A percentile compares a stretch with the other conserved stretches of the same genome.
These are phyloP conservation scores for Malurus elegans DNA, from an alignment of 2,113 vertebrate genomes.

Conservation along the genomic window DNA sequence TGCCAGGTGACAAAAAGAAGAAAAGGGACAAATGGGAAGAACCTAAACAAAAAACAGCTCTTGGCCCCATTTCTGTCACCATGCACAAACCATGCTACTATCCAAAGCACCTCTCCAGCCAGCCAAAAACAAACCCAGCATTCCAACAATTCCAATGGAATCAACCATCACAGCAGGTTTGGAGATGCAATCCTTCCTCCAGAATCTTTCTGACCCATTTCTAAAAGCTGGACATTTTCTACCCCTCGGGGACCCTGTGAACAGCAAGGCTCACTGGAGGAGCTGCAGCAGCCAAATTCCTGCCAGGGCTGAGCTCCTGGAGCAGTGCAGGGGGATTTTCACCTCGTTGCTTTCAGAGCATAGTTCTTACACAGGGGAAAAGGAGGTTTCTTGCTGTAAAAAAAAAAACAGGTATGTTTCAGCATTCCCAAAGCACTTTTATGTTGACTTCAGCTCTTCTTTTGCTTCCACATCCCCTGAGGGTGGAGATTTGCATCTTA, in stretches of 20 bases:
- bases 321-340: not conserved
- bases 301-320: fast-evolving
- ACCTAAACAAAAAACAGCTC: not conserved
- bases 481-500: not conserved
- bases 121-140: not conserved
- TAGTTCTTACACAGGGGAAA: not conserved
- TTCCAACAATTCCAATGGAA: fast-evolving
- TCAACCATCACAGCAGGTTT: not conserved
- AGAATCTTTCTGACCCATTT: not conserved
- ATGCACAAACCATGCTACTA: not conserved
- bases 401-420: not conserved
- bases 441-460: not conserved
- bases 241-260: not conserved
- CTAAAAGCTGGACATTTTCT: not conserved
- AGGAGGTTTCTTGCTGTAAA: not conserved
- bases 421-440: not conserved
- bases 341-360: not conserved
- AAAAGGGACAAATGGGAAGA: not conserved
- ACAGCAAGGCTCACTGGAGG: not conserved
- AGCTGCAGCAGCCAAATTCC: not conserved
- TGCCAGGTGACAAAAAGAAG: not conserved
- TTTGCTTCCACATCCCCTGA: not conserved
- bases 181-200: not conserved
- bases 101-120: not conserved
- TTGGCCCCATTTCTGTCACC: not conserved